Percentiles rank a stretch among this genome's conserved stretches.
phyloP scores from a whole-genome alignment of 2,888 invertebrate species.

The Tetragnatha montana region DNA sequence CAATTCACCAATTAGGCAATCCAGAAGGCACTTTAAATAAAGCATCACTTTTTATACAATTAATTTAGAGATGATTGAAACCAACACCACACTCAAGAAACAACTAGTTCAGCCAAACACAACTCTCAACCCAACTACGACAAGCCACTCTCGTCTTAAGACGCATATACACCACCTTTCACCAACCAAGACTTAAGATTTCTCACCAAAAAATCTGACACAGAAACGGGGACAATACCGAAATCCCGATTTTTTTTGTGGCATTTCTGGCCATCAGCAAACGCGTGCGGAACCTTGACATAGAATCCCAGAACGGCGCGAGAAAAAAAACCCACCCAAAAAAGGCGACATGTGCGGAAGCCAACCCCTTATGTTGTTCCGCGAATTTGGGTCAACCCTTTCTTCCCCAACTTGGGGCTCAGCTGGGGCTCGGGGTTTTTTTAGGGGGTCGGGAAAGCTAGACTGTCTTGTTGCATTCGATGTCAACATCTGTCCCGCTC shows the following conservation, averaged over 20 bases:
- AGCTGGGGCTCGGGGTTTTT: slow-evolving; percentile 55
- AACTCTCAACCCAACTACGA: too few species aligned
- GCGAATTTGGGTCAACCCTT: slow-evolving; percentile 66
- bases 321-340: slow-evolving; percentile 26
- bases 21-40: neutral
- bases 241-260: slow-evolving; percentile 21
- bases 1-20: neutral
- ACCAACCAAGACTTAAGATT: neutral
- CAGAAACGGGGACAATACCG: neutral
- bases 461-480: slow-evolving; percentile 44
- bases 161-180: neutral
- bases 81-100: neutral
- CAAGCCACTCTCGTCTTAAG: too few species aligned
- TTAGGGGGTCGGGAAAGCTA: slow-evolving; percentile 36
- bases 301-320: slow-evolving; percentile 50
- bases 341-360: slow-evolving; percentile 44
- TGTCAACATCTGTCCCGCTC: slow-evolving; percentile 55
- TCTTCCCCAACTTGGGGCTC: slow-evolving; percentile 44
- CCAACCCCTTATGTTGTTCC: slow-evolving; percentile 42
- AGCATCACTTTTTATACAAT: too few species aligned
- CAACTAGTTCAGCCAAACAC: neutral
- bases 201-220: slow-evolving; percentile 21
- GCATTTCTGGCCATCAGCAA: slow-evolving; percentile 30
- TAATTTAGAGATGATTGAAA: too few species aligned
- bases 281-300: slow-evolving; percentile 66